A percentile compares a stretch with the other conserved stretches of the same genome.
These are phyloP conservation scores for Rhingia campestris DNA, from an alignment of 2,888 invertebrate genomes.

Conservation along the genomic window DNA sequence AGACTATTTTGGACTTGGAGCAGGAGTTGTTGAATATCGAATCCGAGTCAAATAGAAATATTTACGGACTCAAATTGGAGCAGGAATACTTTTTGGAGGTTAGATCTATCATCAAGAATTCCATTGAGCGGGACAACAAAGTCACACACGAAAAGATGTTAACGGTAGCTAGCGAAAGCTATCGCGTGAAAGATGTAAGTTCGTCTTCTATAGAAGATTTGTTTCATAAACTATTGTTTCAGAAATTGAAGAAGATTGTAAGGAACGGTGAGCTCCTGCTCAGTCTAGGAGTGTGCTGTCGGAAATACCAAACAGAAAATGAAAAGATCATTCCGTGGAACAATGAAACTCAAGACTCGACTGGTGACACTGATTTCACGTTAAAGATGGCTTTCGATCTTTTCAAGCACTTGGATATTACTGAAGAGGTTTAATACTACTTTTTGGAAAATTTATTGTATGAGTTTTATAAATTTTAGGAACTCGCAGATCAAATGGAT, in stretches of 20 bases:
- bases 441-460: background rate
- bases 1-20: slow-evolving; percentile 74
- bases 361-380: slow-evolving; percentile 50
- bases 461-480: slow-evolving; percentile 46
- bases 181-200: slow-evolving; percentile 77
- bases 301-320: slow-evolving; percentile 80
- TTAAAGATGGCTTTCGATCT: slow-evolving; percentile 77
- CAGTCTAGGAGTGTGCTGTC: slow-evolving; percentile 78
- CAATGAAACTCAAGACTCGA: slow-evolving; percentile 44
- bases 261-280: slow-evolving; percentile 79
- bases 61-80: slow-evolving; percentile 78
- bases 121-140: slow-evolving; percentile 75
- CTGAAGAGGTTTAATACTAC: slow-evolving; percentile 75
- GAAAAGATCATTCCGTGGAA: slow-evolving; percentile 79
- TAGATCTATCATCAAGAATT: slow-evolving; percentile 77
- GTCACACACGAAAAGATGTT: slow-evolving; percentile 78
- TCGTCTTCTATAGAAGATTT: background rate
- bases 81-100: slow-evolving; percentile 78
- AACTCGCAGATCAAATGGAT: slow-evolving; percentile 76
- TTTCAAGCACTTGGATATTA: slow-evolving; percentile 77
- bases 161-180: slow-evolving; percentile 77
- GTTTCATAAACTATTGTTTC: background rate
- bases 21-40: slow-evolving; percentile 76
- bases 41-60: slow-evolving; percentile 75
- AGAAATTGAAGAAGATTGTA: slow-evolving; percentile 77